Base-by-base conservation (phyloP, 2,888 invertebrate species). In the Danaus chrysippus region DNA sequence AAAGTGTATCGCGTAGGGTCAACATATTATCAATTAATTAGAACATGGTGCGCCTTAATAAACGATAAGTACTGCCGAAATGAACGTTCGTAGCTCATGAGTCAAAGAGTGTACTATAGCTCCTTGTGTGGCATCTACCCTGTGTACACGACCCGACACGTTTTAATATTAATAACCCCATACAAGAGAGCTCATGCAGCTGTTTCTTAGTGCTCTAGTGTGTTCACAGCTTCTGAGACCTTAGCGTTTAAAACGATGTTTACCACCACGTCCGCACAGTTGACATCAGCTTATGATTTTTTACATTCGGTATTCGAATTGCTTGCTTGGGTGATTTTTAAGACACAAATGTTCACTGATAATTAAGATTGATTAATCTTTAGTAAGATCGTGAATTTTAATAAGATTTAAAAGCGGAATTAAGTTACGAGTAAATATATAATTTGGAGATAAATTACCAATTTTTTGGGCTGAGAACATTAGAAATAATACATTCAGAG, bases 151-250 rank as follows among this genome's bases (percentile, higher is more conserved):
- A 72, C 74, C 75, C 76, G 76, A 77, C 76, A 74, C 79, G 83
- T 78, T 87, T 86, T 83, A 88, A 84, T 85, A 88, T 89, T 88
- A 83, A 88, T 87, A 87, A 84, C 87, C 75, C 78, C 76, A 81
- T 83, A 84, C 82, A 83, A 73, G 78, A 79, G 77, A 70, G 77
- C 77, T 82, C 80, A 78, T 78, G 81, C 75, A 76, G 78, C 76
- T 76, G 74, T 71, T 73, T 73, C 75, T 68, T 65, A 70, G 67
- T 59, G 69, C 69, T 59, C 63, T 66, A 64, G 62, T 66, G 65
- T 65, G 65, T 70, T 67, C 68, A 68, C 61, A 63, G 76, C 75
- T 78, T 79, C 75, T 71, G 77, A 78, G 79, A 77, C 80, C 74
- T 70, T 70, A 73, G 78, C 78, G 81, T 88, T 86, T 86, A 86